Conservation (phyloP, 2,888 invertebrate species). For the Amphipoea oculea region DNA sequence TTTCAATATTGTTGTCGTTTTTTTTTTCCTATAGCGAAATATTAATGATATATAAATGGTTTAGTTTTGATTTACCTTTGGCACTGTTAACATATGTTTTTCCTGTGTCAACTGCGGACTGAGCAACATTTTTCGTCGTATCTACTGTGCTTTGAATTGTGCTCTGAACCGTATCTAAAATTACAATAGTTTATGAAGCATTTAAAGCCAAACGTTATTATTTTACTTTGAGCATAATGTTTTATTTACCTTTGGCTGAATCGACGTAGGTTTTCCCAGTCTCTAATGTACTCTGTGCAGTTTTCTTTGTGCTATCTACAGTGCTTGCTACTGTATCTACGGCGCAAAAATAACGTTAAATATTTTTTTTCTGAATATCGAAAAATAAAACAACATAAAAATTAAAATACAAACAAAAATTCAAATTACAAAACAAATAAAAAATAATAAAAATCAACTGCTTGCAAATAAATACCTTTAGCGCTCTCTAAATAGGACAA, state of each 20-base stretch:
- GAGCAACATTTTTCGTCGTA: constrained; percentile 75
- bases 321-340: constrained; percentile 83
- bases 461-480: constrained; percentile 69
- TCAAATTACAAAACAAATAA: constrained; percentile 4
- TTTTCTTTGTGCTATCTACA: constrained; percentile 85
- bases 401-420: constrained; percentile 38
- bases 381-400: constrained; percentile 30
- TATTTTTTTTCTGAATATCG: constrained; percentile 28
- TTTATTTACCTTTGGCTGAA: constrained; percentile 81
- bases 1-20: not conserved
- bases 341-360: constrained; percentile 53
- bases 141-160: constrained; percentile 74
- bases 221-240: constrained; percentile 3
- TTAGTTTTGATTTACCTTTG: constrained; percentile 65
- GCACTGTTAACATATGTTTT: constrained; percentile 71
- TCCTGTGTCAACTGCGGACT: constrained; percentile 77
- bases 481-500: constrained; percentile 80
- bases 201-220: not conserved
- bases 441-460: constrained; percentile 2
- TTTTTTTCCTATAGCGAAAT: not conserved
- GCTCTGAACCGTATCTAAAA: constrained; percentile 74
- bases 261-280: constrained; percentile 80
- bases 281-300: constrained; percentile 83
- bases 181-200: constrained; percentile 40
- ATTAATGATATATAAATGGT: not conserved